These are phyloP conservation scores for Drosophila prolongata DNA, from an alignment of 2,888 invertebrate species.

Conservation along the genomic window DNA sequence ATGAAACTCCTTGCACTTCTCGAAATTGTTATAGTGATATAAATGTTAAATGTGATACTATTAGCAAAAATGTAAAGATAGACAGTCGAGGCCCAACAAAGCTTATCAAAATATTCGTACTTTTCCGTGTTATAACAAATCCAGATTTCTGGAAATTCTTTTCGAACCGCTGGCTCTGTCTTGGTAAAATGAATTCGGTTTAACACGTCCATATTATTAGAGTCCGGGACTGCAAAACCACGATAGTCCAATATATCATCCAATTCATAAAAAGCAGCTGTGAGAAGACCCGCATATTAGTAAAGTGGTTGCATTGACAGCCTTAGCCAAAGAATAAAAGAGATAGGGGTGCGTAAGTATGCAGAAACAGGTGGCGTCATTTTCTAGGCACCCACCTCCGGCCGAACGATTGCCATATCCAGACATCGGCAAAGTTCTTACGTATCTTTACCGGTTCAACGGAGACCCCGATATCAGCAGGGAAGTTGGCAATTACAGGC, in stretches of 20 bases:
- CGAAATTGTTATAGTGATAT: neutral
- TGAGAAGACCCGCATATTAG: slow-evolving; percentile 8
- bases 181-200: neutral
- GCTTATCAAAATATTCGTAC: slow-evolving; percentile 26
- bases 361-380: slow-evolving; percentile 27
- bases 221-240: no score
- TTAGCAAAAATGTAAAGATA: no score
- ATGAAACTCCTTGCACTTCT: neutral
- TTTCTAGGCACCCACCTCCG: slow-evolving; percentile 54
- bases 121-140: slow-evolving; percentile 31
- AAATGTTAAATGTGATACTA: no score
- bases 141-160: slow-evolving; percentile 66
- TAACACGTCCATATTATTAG: no score
- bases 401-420: slow-evolving; percentile 64
- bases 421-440: slow-evolving; percentile 62
- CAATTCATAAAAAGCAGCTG: neutral
- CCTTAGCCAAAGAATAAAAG: slow-evolving; percentile 10
- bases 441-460: slow-evolving; percentile 28
- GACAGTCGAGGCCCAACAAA: neutral
- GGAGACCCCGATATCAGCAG: neutral
- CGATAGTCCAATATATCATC: neutral
- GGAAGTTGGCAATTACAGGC: neutral
- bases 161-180: neutral
- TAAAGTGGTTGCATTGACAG: slow-evolving; percentile 14
- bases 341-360: slow-evolving; percentile 25